These are phyloP conservation scores for Tinamus guttatus DNA, from an alignment of 2,113 vertebrate species.

Conservation along the genomic window DNA sequence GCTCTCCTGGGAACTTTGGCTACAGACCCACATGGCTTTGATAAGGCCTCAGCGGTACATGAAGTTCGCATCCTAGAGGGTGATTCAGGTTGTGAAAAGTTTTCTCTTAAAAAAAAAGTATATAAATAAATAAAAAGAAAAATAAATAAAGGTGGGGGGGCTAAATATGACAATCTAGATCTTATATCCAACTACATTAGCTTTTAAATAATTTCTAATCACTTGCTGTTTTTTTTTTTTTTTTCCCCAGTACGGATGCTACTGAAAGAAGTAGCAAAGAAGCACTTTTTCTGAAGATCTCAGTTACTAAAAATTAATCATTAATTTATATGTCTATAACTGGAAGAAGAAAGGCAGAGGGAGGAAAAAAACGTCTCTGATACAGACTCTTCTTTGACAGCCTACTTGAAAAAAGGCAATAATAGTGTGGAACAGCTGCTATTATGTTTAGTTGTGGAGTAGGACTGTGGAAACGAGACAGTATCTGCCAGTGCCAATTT, in stretches of 20 bases:
- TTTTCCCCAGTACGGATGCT: background rate
- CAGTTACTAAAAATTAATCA: background rate
- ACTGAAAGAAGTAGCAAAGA: background rate
- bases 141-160: too few species aligned
- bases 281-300: background rate
- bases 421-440: background rate
- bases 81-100: background rate
- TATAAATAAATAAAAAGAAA: too few species aligned
- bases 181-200: fast-evolving
- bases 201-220: background rate
- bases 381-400: background rate
- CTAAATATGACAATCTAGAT: background rate
- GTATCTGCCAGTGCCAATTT: background rate
- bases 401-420: background rate
- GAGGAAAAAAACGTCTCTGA: background rate
- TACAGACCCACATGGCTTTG: background rate
- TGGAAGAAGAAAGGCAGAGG: background rate
- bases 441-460: background rate
- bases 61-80: background rate
- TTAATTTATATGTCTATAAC: background rate
- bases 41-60: background rate
- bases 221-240: background rate
- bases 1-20: background rate
- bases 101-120: background rate
- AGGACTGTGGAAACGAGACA: fast-evolving